Conservation (phyloP, 1,140 invertebrate genomes). For the Hypothenemus hampei region DNA sequence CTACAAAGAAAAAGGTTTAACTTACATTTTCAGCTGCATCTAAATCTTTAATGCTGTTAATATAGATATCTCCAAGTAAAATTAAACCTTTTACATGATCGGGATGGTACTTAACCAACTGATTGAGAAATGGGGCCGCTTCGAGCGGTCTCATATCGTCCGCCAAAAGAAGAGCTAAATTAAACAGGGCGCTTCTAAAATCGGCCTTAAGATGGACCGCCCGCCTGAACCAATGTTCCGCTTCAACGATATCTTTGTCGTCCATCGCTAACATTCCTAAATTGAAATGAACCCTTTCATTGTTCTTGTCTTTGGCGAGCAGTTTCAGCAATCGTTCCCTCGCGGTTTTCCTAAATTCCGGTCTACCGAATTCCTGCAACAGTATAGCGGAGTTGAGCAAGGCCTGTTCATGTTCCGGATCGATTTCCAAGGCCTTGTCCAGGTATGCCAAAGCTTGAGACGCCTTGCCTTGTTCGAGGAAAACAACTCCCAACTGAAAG, state of each 20-base stretch:
- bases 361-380: constrained; percentile 80
- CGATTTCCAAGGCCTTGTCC: constrained; percentile 87
- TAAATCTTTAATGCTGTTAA: constrained; percentile 92
- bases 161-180: constrained; percentile 84
- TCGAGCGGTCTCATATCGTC: constrained; percentile 84
- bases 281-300: constrained; percentile 91
- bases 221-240: constrained; percentile 83
- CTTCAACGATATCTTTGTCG: constrained; percentile 78
- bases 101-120: constrained; percentile 85
- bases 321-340: constrained; percentile 75
- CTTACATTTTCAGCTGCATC: constrained; percentile 85
- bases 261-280: constrained; percentile 92
- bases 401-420: constrained; percentile 93
- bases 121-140: constrained; percentile 88
- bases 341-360: constrained; percentile 71
- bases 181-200: constrained; percentile 91
- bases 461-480: constrained; percentile 86
- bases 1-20: neutral
- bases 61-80: constrained; percentile 92
- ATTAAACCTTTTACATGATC: constrained; percentile 94
- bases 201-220: constrained; percentile 79
- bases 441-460: constrained; percentile 86
- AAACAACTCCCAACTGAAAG: constrained; percentile 84
- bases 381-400: constrained; percentile 93
- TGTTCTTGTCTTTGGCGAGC: constrained; percentile 70